Evolutionary conservation across 2,113 vertebrate species (phyloP), one percentile per base, ranked within the genome.

Genomic region (Corythaeola cristata): DNA sequence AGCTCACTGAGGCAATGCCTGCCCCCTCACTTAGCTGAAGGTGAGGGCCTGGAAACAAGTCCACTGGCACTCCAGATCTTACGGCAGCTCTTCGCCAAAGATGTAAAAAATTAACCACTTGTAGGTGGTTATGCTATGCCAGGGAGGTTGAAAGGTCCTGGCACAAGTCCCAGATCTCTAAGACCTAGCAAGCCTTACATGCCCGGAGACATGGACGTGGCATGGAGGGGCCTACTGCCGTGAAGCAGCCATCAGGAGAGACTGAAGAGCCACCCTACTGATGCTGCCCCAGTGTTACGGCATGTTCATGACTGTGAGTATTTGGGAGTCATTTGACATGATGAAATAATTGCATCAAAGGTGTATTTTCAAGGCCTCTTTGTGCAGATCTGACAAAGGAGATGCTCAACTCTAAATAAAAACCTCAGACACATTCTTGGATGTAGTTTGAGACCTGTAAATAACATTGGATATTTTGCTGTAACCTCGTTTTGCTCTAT

Each of bases 401-500:
- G 37, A 21, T 20, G 13, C 59, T 78, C 53, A 41, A 27, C 28
- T 74, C 26, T 8, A 74, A 62, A 84, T 32, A 74, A 74, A 59
- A 72, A 58, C 50, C 39, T 73, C 72, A 64, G 32, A 27, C 28
- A 30, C 17, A 8, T 80, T 69, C 50, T 74, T 88, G 75, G 55
- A 90, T 63, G n/a, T 62, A 75, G 15, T 32, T 58, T 2, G 12
- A 90, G 75, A 67, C n/a, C 58, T 63, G 75, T 90, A 94, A 89
- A 91, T 74, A 77, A 69, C 74, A 73, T 85, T 4, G 8, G 77
- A n/a, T 89, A 58, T 91, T 94, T 94, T 58, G 45, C 52, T 88
- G 71, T 73, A 93, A 80, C n/a, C 63, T 67, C 71, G 55, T 91
- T 89, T 95, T 90, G 67, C 50, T 90, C 75, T 76, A 44, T 78